These are phyloP conservation scores for Arvicanthis niloticus DNA, from an alignment of 2,113 vertebrate species.

Conservation along the genomic window DNA sequence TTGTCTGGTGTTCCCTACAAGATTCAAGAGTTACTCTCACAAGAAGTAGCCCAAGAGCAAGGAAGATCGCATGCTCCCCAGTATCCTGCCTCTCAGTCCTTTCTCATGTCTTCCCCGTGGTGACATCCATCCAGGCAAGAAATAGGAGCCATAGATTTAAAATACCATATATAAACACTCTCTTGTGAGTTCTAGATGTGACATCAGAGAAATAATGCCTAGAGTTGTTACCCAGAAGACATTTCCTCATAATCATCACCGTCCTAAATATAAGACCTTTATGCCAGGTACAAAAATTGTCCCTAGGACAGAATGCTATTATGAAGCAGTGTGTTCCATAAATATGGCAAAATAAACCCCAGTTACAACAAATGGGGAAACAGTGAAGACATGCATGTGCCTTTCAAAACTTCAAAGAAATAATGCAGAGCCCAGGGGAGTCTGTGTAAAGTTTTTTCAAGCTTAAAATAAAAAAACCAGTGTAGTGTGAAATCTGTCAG, in stretches of 20 bases:
- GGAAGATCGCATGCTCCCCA: background rate
- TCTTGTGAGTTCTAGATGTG: background rate
- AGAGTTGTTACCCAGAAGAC: background rate
- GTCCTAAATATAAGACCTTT: conserved; percentile 15
- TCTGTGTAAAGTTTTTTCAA: conserved; percentile 66
- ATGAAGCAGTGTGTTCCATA: background rate
- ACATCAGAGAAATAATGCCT: conserved; percentile 7
- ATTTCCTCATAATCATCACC: background rate
- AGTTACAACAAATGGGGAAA: conserved; percentile 57
- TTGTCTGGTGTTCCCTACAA: background rate
- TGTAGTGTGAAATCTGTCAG: conserved; percentile 64
- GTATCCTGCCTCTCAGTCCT: background rate
- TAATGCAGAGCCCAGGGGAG: conserved; percentile 58
- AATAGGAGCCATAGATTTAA: conserved; percentile 15
- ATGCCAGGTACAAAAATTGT: background rate
- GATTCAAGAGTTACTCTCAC: background rate
- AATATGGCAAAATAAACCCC: background rate
- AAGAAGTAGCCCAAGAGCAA: background rate
- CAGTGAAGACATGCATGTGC: background rate
- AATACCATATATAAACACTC: conserved; percentile 2
- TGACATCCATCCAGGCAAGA: conserved; percentile 25
- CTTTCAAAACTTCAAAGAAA: conserved; percentile 64
- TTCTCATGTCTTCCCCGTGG: background rate
- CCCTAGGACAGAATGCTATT: background rate
- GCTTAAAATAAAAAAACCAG: conserved; percentile 68